phyloP scores from a whole-genome alignment of 2,113 vertebrate genomes.

The Cyanoliseus patagonus region DNA sequence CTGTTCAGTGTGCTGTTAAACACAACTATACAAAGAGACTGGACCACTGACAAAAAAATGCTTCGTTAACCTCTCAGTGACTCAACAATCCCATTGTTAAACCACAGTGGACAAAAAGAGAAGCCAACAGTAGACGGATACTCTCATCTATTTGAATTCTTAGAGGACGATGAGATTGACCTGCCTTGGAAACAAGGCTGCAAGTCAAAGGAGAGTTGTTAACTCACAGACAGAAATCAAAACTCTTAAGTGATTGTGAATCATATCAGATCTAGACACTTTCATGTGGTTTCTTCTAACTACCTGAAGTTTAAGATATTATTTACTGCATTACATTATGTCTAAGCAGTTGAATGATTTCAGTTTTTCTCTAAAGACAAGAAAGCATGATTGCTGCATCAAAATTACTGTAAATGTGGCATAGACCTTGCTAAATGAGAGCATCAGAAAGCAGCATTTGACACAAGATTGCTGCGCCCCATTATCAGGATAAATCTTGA shows the following conservation, averaged over 20 bases:
- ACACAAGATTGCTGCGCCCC: not conserved
- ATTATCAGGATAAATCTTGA: not conserved
- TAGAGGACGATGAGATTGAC: not conserved
- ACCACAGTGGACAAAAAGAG: not conserved
- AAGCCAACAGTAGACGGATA: not conserved
- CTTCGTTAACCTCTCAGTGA: conserved; percentile 47
- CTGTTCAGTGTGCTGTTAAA: conserved; percentile 41
- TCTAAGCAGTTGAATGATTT: not conserved
- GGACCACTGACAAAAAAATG: conserved; percentile 28
- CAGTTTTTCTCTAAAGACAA: not conserved
- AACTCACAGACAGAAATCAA: not conserved
- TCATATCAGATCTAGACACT: not conserved
- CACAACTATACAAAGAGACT: conserved; percentile 12
- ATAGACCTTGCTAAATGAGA: not conserved
- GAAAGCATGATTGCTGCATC: not conserved
- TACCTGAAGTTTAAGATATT: not conserved
- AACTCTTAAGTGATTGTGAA: not conserved
- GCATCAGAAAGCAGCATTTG: not conserved
- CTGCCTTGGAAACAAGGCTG: not conserved
- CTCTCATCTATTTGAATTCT: not conserved
- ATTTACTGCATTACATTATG: not conserved
- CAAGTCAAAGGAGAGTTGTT: not conserved
- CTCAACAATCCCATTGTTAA: conserved; percentile 31
- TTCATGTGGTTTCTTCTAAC: conserved; percentile 3
- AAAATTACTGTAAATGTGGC: not conserved